Conservation (phyloP, 2,888 invertebrate genomes). For the Eupithecia subfuscata region DNA sequence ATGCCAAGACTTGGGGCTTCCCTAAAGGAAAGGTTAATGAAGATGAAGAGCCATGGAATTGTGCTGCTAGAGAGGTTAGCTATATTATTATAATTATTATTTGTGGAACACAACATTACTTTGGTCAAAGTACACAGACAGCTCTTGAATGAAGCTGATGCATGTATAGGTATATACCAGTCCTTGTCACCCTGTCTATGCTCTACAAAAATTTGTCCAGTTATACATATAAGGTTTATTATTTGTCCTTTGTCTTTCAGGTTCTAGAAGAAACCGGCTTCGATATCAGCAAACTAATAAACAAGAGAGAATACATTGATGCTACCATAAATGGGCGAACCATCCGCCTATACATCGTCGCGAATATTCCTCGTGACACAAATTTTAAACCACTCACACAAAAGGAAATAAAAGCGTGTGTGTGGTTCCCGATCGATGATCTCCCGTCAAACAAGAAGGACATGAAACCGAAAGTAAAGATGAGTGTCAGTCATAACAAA, state of each 20-base stretch:
- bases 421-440: background rate
- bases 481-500: background rate
- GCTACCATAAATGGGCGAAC: background rate
- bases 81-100: background rate
- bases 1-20: background rate
- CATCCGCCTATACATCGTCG: background rate
- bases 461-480: background rate
- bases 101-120: background rate
- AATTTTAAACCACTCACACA: background rate
- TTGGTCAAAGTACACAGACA: background rate
- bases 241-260: background rate
- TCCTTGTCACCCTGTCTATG: too few relatives aligned
- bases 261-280: slow-evolving; percentile 1
- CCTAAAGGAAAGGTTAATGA: background rate
- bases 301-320: background rate
- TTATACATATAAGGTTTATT: background rate
- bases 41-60: background rate
- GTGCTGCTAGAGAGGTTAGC: slow-evolving; percentile 4
- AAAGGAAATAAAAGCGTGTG: background rate
- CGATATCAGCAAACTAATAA: background rate
- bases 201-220: too few relatives aligned
- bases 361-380: background rate
- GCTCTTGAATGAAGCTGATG: background rate
- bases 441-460: background rate
- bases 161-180: too few relatives aligned